These are phyloP conservation scores for Oconnorella tubifera DNA, from an alignment of 2,888 invertebrate genomes.

Conservation along the genomic window DNA sequence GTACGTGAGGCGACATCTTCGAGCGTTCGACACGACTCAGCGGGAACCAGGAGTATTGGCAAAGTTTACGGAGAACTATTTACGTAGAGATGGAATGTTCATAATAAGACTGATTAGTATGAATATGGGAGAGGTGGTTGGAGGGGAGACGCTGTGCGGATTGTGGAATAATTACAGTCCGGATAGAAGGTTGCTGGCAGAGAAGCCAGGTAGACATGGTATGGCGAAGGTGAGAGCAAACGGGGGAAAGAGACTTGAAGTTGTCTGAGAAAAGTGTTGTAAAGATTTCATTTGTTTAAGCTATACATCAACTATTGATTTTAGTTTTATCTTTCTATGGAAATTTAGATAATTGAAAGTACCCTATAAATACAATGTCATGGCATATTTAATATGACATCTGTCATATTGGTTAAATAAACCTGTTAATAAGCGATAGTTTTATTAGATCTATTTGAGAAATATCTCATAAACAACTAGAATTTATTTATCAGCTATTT, in stretches of 20 bases:
- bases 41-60: conserved; percentile 37
- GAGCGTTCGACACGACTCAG: conserved; percentile 37
- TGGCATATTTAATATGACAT: no score
- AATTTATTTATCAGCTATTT: no score
- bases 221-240: conserved; percentile 23
- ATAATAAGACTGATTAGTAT: conserved; percentile 39
- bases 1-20: conserved; percentile 35
- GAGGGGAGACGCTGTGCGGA: conserved; percentile 41
- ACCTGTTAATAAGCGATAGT: no score
- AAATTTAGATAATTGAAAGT: no score
- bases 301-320: no score
- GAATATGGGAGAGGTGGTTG: conserved; percentile 42
- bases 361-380: no score
- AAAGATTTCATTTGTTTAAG: no score
- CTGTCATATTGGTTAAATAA: no score
- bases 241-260: conserved; percentile 33
- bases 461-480: no score
- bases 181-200: conserved; percentile 37
- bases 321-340: no score
- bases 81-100: conserved; percentile 40
- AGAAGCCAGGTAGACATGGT: conserved; percentile 34
- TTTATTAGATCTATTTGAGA: no score
- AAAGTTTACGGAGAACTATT: conserved; percentile 41
- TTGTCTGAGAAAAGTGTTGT: conserved; percentile 21
- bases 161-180: conserved; percentile 44